Percentiles rank a stretch among this genome's conserved stretches.
Conservation (phyloP, 2,888 invertebrate genomes). For the Boloria euphrosyne region DNA sequence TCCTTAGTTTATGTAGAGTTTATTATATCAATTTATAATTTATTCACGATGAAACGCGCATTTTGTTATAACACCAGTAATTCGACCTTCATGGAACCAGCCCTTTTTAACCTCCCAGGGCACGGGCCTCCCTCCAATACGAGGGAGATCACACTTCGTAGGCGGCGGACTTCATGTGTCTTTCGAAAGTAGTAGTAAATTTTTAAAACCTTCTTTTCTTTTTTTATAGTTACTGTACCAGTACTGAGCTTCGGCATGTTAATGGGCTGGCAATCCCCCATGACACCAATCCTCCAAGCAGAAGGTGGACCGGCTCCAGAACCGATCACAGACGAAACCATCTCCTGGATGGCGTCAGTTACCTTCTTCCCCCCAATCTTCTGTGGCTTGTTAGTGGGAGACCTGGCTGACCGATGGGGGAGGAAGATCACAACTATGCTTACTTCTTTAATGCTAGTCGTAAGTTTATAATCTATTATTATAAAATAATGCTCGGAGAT, state of each 20-base stretch:
- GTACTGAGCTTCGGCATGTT: constrained; percentile 81
- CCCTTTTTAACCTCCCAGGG: no score
- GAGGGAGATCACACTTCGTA: no score
- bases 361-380: constrained; percentile 81
- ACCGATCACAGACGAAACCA: constrained; percentile 73
- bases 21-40: no score
- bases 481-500: not conserved
- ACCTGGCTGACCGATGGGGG: constrained; percentile 78
- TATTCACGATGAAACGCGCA: no score
- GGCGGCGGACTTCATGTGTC: no score
- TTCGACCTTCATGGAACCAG: not conserved
- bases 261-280: constrained; percentile 83
- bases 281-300: constrained; percentile 76
- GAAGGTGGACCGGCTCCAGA: constrained; percentile 71
- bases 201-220: no score
- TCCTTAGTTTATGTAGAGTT: no score
- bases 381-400: constrained; percentile 79
- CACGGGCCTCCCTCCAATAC: no score
- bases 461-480: constrained; percentile 53
- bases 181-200: no score
- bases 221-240: constrained; percentile 77
- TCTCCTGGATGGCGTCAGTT: constrained; percentile 82
- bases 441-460: constrained; percentile 79
- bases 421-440: constrained; percentile 78
- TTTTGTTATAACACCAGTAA: no score